Evolutionary conservation across 2,888 invertebrate species (phyloP).

Genomic region (Eristalis intricaria): DNA sequence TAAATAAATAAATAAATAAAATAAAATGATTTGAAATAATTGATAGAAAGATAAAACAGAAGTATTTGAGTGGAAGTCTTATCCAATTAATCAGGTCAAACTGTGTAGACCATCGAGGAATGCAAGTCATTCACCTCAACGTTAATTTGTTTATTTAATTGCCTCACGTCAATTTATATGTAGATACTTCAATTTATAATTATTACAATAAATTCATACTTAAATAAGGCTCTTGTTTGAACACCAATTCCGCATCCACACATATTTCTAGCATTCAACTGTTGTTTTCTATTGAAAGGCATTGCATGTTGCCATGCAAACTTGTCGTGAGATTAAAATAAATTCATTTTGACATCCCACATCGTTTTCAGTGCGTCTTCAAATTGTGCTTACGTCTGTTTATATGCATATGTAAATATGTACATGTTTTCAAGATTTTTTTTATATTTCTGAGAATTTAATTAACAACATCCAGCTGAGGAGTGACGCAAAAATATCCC

Average conservation of each 20-base stretch:
- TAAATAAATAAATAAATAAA: too few species aligned
- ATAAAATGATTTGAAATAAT: too few species aligned
- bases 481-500: not conserved
- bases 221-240: not conserved
- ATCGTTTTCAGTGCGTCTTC: not conserved
- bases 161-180: too few species aligned
- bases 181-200: too few species aligned
- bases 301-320: not conserved
- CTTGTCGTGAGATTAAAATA: not conserved
- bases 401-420: too few species aligned
- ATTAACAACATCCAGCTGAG: not conserved
- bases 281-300: not conserved
- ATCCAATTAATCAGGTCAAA: too few species aligned
- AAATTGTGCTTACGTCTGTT: not conserved
- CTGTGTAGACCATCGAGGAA: too few species aligned
- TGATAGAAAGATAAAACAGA: too few species aligned
- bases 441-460: not conserved
- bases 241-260: not conserved
- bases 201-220: too few species aligned
- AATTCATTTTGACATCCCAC: not conserved
- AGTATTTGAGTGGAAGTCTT: too few species aligned
- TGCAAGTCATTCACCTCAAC: too few species aligned
- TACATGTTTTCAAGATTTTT: not conserved
- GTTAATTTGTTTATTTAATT: too few species aligned
- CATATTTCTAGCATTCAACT: not conserved